Evolutionary conservation across 2,888 invertebrate genomes (phyloP), one percentile per base, ranked within the genome.

Genomic region (Eristalinus sepulchralis): DNA sequence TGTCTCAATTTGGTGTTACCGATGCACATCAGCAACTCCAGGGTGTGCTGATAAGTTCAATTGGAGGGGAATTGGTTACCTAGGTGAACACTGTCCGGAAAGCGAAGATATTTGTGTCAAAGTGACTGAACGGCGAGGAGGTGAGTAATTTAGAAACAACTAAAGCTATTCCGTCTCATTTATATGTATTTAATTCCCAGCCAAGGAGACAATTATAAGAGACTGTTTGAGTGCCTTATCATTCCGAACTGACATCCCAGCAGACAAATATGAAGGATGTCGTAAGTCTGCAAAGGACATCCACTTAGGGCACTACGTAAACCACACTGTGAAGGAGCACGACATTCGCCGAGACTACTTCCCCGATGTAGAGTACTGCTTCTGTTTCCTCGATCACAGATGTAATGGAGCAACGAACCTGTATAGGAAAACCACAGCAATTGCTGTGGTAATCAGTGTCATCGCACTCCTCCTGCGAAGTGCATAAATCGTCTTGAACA

Each of bases 241-340:
- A 47, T 95, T 96, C 89, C 94, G 98, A 72, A 96, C 96, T 3
- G 98, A 98, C 90, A 96, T 98, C 89, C 98, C 98, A 6, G 97
- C 97, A 0, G 98, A 98, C 91, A 96, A 96, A 82, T 98, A 98
- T 91, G 98, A 98, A 93, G 98, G 98, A 0, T 98, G 98, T 90
- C 94, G 97, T 75, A 94, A 95, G 9, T 96, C 97, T 27, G 96
- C 97, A 0, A 94, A 94, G 89, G 97, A 98, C 92, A 94, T 96
- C 1, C 95, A 95, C 89, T 92, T 98, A 83, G 97, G 95, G 0
- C 95, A 98, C 91, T 98, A 97, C 92, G 97, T 97, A 0, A 97
- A 97, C 91, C 97, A 97, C 91, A 95, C 95, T 1, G 96, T 97
- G 62, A 95, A 96, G 89, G 97, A 98, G 91, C 93, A 97, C 70